Base-by-base conservation (phyloP, 2,113 vertebrate genomes). In the Phalacrocorax aristotelis region DNA sequence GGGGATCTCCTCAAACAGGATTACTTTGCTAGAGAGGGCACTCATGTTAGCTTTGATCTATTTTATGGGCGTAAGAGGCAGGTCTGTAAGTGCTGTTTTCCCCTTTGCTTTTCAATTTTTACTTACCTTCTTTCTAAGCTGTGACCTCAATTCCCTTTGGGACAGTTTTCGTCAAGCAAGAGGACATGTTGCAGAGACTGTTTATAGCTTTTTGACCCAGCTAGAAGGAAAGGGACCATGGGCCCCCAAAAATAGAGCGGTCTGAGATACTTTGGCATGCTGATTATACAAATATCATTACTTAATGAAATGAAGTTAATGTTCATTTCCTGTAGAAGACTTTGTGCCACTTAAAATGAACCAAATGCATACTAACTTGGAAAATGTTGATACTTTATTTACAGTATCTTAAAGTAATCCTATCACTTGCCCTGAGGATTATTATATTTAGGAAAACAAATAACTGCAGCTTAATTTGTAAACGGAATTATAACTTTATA, bases 241-340 rank as follows among this genome's bases (percentile, higher is more conserved):
- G 60, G 18, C 18, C 80, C 30, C 57, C 38, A 38, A 71, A 26
- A 84, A 25, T 0, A 71, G 38, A 91, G 21, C 18, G 64, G 11
- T 68, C 57, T 76, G 65, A 91, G 77, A 64, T 71, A 55, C 22
- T 80, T 88, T 55, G n/a, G 71, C 65, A 65, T 76, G 32, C 23
- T 57, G n/a, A 82, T 62, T 85, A 25, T 75, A 84, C 29, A 93
- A 91, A 89, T 92, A 91, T 92, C 87, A 81, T 92, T 30, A 61
- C 64, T 87, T 95, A 95, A 93, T 93, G 84, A 87, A 82, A 40
- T 58, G 5, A 82, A 85, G 7, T 60, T 86, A 49, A 88, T 86
- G 23, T 48, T 91, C 11, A 30, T 89, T 66, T 84, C 38, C 38
- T 61, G 17, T 71, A 55, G 60, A 90, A 77, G 44, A 57, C 52